Evolutionary conservation across 2,888 invertebrate species (phyloP).

Genomic region (Noctua pronuba): DNA sequence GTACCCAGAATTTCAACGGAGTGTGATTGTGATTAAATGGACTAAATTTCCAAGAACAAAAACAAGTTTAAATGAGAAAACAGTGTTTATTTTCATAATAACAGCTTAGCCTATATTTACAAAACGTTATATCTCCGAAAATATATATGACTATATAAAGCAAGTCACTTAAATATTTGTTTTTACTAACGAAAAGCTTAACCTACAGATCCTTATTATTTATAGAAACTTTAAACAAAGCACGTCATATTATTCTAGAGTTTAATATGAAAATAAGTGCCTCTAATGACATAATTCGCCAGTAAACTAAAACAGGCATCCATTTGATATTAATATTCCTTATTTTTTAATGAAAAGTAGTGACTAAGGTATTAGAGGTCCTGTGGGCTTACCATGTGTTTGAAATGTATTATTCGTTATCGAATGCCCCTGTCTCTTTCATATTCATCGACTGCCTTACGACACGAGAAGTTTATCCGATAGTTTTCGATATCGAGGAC

Average conservation of each 20-base stretch:
- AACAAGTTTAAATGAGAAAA: conserved; percentile 11
- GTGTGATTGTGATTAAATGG: background rate
- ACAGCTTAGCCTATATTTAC: conserved; percentile 64
- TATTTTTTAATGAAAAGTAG: conserved; percentile 1
- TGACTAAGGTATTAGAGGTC: background rate
- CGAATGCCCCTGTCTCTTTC: too few relatives aligned
- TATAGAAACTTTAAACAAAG: conserved; percentile 7
- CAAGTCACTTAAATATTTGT: conserved; percentile 20
- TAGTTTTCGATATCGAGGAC: too few relatives aligned
- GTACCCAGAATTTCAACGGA: background rate
- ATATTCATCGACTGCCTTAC: too few relatives aligned
- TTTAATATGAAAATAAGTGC: conserved; percentile 3
- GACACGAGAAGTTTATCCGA: too few relatives aligned
- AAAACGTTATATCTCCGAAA: conserved; percentile 41
- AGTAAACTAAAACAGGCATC: background rate
- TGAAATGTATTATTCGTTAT: too few relatives aligned
- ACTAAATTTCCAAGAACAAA: background rate
- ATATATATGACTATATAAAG: conserved; percentile 18
- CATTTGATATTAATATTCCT: background rate
- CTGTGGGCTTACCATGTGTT: too few relatives aligned
- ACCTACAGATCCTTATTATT: background rate
- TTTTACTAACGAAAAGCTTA: conserved; percentile 1
- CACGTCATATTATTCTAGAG: background rate
- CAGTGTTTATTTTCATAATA: conserved; percentile 47
- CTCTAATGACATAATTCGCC: conserved; percentile 17